These are phyloP conservation scores for Lysandra bellargus DNA, from an alignment of 2,888 invertebrate species.

Conservation along the genomic window DNA sequence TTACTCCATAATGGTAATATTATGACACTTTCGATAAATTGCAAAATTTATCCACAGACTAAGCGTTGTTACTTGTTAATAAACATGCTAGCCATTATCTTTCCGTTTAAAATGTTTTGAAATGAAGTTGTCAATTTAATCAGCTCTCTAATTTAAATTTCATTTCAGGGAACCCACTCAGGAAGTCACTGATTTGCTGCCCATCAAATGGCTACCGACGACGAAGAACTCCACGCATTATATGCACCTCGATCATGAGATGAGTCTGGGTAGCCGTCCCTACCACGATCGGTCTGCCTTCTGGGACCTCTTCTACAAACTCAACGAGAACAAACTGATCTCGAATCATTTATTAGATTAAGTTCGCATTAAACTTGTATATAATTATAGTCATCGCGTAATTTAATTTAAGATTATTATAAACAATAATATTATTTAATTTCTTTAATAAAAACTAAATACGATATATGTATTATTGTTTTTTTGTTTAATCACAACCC, in stretches of 20 bases:
- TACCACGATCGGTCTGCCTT: neutral
- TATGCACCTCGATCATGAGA: neutral
- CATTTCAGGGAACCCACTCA: neutral
- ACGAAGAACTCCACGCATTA: neutral
- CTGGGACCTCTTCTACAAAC: conserved; percentile 13
- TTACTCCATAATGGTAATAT: too few species aligned
- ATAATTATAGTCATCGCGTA: neutral
- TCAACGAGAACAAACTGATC: neutral
- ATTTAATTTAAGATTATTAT: neutral
- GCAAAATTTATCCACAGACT: too few species aligned
- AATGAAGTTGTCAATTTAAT: too few species aligned
- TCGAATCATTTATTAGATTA: neutral
- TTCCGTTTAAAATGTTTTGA: neutral
- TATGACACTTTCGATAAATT: too few species aligned
- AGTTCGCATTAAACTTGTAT: neutral
- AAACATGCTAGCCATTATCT: neutral
- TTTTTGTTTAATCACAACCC: too few species aligned
- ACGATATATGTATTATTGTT: too few species aligned
- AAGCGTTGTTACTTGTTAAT: neutral
- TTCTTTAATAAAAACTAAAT: too few species aligned
- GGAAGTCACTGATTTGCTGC: neutral
- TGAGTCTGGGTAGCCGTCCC: neutral
- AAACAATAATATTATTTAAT: too few species aligned
- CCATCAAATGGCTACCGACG: neutral
- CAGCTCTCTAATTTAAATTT: neutral